Percentiles rank a stretch among this genome's conserved stretches.
These are phyloP conservation scores for Heterochromis multidens DNA, from an alignment of 2,113 vertebrate species.

Conservation along the genomic window DNA sequence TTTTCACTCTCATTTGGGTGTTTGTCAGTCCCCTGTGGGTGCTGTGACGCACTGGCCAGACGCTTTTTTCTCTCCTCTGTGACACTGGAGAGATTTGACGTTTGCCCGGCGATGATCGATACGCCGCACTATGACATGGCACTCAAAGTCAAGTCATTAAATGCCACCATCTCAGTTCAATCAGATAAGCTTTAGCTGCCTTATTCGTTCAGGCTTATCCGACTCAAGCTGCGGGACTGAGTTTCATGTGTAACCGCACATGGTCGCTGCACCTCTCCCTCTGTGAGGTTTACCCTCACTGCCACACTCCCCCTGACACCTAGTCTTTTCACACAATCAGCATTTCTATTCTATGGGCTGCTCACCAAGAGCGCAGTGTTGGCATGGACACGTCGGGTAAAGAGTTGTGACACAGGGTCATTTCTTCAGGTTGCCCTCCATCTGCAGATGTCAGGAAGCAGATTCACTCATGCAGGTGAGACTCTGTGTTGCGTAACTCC, in stretches of 20 bases:
- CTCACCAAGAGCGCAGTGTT: slow-evolving; percentile 33
- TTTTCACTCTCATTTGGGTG: slow-evolving; percentile 35
- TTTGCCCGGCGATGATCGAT: slow-evolving; percentile 10
- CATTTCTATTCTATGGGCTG: slow-evolving; percentile 2
- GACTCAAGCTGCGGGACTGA: neutral
- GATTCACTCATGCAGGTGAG: slow-evolving; percentile 53
- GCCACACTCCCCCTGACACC: neutral
- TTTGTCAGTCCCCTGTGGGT: slow-evolving; percentile 20
- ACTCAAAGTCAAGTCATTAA: slow-evolving; percentile 29
- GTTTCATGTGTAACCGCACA: neutral
- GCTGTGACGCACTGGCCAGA: slow-evolving; percentile 12
- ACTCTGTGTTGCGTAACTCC: slow-evolving; percentile 13
- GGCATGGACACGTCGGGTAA: slow-evolving; percentile 20
- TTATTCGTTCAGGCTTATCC: slow-evolving; percentile 10
- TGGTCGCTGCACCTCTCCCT: neutral
- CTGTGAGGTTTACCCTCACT: neutral
- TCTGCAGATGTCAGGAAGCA: slow-evolving; percentile 54
- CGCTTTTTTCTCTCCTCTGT: neutral
- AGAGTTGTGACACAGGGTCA: slow-evolving; percentile 54
- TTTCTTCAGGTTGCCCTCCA: slow-evolving; percentile 39
- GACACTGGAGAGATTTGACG: slow-evolving; percentile 17
- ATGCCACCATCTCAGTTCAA: slow-evolving; percentile 1
- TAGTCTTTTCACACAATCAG: slow-evolving; percentile 30
- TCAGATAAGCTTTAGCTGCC: slow-evolving; percentile 14
- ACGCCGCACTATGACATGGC: neutral